Evolutionary conservation across 2,113 vertebrate species (phyloP).

Genomic region (Choloepus hoffmanni): DNA sequence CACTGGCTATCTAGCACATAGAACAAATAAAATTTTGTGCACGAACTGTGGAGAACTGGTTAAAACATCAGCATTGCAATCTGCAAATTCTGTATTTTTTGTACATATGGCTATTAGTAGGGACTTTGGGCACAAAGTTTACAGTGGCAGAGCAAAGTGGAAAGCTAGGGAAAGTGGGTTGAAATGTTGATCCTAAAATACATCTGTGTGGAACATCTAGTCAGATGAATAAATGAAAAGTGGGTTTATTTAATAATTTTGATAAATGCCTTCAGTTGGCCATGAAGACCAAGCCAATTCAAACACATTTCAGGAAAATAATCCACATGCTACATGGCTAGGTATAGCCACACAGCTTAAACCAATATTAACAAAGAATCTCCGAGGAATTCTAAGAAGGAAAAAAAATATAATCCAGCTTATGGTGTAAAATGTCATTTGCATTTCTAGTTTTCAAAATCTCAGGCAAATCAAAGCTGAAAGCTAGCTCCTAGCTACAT

Average conservation of each 20-base stretch:
- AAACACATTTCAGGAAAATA: slow-evolving; percentile 7
- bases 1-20: not conserved
- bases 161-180: slow-evolving; percentile 1
- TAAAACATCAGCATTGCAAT: not conserved
- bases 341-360: not conserved
- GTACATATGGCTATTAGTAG: not conserved
- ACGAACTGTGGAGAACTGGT: not conserved
- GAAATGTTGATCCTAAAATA: slow-evolving; percentile 4
- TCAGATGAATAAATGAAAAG: not conserved
- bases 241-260: slow-evolving; percentile 32
- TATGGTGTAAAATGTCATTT: slow-evolving; percentile 62
- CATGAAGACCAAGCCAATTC: slow-evolving; percentile 7
- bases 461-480: slow-evolving; percentile 53
- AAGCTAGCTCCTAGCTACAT: slow-evolving; percentile 37
- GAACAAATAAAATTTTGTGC: not conserved
- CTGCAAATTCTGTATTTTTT: not conserved
- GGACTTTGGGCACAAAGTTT: not conserved
- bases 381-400: slow-evolving; percentile 12
- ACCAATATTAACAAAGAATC: slow-evolving; percentile 1
- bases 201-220: not conserved
- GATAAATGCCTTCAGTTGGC: not conserved
- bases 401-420: slow-evolving; percentile 48
- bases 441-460: slow-evolving; percentile 59
- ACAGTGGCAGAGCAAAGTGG: not conserved
- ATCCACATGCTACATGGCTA: not conserved